Evolutionary conservation across 2,797 vertebrate species (phyloP).

Genomic region (Catharus ustulatus): DNA sequence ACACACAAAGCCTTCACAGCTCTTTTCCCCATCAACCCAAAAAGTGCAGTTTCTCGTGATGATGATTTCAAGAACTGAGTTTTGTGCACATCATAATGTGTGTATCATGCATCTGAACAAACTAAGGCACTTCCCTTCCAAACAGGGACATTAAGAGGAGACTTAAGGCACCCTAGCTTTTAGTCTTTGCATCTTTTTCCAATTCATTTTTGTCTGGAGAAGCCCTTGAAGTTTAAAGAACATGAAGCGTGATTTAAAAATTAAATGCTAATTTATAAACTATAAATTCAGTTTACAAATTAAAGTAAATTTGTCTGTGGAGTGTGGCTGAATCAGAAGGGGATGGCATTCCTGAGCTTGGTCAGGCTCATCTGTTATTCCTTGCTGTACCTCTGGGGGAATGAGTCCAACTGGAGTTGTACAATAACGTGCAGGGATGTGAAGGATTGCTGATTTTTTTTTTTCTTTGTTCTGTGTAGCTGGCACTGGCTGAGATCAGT

Average conservation of each 20-base stretch:
- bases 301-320: not conserved
- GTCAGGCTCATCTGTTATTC: not conserved
- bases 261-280: not conserved
- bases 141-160: not conserved
- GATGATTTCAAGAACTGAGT: not conserved
- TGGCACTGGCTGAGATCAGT: not conserved
- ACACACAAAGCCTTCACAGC: rapidly evolving
- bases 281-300: not conserved
- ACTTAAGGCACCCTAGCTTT: not conserved
- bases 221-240: not conserved
- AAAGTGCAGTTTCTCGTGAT: not conserved
- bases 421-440: not conserved
- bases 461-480: not conserved
- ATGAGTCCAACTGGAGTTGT: not conserved
- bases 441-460: not conserved
- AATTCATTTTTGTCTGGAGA: not conserved
- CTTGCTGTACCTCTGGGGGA: not conserved
- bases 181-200: not conserved
- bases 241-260: not conserved
- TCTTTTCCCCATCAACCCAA: not conserved
- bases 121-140: not conserved
- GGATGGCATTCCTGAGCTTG: not conserved
- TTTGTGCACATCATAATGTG: not conserved
- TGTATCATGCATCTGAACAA: not conserved
- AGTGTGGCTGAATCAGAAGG: not conserved